Percentiles rank a stretch among this genome's conserved stretches.
Evolutionary conservation across 1,140 invertebrate genomes (phyloP).

Genomic region (Paraescarpia echinospica): DNA sequence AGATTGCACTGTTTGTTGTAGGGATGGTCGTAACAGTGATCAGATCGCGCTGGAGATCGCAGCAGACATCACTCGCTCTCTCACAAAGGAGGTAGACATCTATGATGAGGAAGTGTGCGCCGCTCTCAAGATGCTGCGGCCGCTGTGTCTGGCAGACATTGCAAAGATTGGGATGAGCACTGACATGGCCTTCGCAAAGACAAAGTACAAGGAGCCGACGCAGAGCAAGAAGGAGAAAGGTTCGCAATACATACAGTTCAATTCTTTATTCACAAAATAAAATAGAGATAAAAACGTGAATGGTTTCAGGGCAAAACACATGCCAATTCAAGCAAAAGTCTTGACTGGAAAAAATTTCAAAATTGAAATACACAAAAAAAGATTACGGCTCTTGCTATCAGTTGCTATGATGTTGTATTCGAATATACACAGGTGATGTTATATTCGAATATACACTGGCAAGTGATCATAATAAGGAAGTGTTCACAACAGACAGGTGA

Average conservation of each 20-base stretch:
- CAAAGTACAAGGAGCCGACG: not conserved
- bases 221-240: slow-evolving; percentile 46
- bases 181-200: not conserved
- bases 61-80: slow-evolving; percentile 44
- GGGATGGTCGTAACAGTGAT: slow-evolving; percentile 62
- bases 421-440: no score
- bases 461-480: no score
- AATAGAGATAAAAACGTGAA: no score
- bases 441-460: no score
- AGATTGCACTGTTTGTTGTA: slow-evolving; percentile 10
- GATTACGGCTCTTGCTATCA: no score
- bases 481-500: no score
- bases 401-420: no score
- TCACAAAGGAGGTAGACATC: slow-evolving; percentile 51
- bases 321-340: no score
- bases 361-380: no score
- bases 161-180: slow-evolving; percentile 14
- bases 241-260: slow-evolving; percentile 20
- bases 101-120: slow-evolving; percentile 52
- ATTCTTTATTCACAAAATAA: no score
- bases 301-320: no score
- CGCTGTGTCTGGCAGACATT: slow-evolving; percentile 11
- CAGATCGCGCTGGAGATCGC: slow-evolving; percentile 67
- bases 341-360: no score
- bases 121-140: not conserved